A percentile compares a stretch with the other conserved stretches of the same genome.
Conservation (phyloP, 2,797 vertebrate genomes). For the Xenopus petersii region DNA sequence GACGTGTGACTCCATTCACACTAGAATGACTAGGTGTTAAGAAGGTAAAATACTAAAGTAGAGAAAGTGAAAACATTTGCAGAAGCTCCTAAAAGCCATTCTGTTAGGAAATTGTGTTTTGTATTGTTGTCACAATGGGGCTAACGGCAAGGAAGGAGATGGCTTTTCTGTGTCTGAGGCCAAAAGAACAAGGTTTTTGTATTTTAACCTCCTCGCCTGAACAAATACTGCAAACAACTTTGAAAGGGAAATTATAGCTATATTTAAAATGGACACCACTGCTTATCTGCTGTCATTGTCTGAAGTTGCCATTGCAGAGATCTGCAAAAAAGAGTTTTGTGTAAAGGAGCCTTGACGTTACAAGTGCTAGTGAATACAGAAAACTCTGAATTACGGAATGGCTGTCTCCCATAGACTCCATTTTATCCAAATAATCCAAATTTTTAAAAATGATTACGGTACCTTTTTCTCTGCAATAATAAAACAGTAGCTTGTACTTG, state of each 20-base stretch:
- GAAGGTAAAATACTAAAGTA: conserved; percentile 34
- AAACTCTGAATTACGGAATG: no score
- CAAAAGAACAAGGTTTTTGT: background rate
- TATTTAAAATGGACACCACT: background rate
- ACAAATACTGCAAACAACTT: background rate
- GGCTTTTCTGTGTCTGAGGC: background rate
- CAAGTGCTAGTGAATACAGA: no score
- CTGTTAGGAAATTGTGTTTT: conserved; percentile 4
- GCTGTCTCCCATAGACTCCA: no score
- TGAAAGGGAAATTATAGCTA: background rate
- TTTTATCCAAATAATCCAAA: no score
- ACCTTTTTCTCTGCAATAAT: no score
- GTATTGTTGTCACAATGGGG: background rate
- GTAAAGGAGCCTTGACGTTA: no score
- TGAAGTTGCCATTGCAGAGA: no score
- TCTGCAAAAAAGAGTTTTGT: no score
- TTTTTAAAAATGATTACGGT: no score
- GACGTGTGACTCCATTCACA: conserved; percentile 41
- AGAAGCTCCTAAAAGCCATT: conserved; percentile 22
- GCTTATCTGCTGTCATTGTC: no score
- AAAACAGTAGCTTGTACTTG: no score
- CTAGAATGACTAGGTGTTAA: conserved; percentile 25
- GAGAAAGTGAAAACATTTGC: conserved; percentile 26
- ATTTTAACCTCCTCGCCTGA: background rate
- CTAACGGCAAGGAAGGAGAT: background rate